These are phyloP conservation scores for Oplegnathus fasciatus DNA, from an alignment of 2,113 vertebrate species.

Conservation along the genomic window DNA sequence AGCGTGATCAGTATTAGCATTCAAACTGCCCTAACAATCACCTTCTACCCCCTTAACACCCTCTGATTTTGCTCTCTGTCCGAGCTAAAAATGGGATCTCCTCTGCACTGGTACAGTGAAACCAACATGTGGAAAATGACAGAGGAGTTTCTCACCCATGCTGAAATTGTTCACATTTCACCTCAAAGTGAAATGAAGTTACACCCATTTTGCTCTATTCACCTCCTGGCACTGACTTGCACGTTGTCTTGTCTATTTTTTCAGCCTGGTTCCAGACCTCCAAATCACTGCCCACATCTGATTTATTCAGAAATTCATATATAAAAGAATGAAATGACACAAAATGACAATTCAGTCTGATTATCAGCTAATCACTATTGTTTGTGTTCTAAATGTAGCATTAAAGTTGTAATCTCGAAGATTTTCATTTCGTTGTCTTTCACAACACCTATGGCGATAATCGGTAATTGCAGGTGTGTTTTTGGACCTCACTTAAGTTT, in stretches of 20 bases:
- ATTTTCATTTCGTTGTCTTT: too few relatives aligned
- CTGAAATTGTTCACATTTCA: conserved; percentile 43
- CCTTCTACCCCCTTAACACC: background rate
- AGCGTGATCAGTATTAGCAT: background rate
- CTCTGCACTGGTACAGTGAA: conserved; percentile 11
- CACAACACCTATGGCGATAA: too few relatives aligned
- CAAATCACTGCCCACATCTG: background rate
- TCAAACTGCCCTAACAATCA: background rate
- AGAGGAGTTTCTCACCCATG: conserved; percentile 26
- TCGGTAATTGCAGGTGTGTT: too few relatives aligned
- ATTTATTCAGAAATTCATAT: conserved; percentile 2
- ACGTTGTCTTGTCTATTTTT: conserved; percentile 1
- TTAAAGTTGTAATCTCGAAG: too few relatives aligned
- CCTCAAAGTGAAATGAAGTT: background rate
- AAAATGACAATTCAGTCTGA: background rate
- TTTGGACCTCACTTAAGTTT: too few relatives aligned
- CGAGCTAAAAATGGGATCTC: conserved; percentile 13
- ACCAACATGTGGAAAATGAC: conserved; percentile 30
- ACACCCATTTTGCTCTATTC: conserved; percentile 5
- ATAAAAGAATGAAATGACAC: background rate
- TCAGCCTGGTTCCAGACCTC: background rate
- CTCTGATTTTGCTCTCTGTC: background rate
- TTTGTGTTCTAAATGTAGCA: background rate
- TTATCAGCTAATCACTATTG: background rate
- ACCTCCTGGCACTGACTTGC: background rate